Base-by-base conservation (phyloP, 2,888 invertebrate genomes). In the Dermolepida albohirtum region DNA sequence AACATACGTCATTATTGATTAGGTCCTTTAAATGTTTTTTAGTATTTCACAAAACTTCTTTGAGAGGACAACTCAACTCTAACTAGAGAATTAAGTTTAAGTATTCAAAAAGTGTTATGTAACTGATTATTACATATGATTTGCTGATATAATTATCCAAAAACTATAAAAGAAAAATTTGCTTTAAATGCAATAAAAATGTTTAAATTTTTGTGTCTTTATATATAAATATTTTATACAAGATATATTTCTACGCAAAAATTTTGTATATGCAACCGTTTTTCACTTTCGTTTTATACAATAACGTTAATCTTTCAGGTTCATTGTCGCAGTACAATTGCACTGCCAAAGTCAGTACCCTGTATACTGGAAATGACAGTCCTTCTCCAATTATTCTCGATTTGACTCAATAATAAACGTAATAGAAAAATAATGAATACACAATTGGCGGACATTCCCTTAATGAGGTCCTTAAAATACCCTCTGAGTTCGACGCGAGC, bases 381-480 rank as follows among this genome's bases (percentile, higher is more conserved):
- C 29, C 59, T 59, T 66, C 64, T 68, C 71, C 71, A 71, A 71
- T 71, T 71, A 71, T 68, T 55, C 50, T 55, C 65, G 50, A 63
- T 68, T 70, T 74, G 72, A 73, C 70, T 64, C 70, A 75, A 71
- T 72, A 74, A 74, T 74, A 77, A 77, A 73, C 74, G 75, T 77
- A 79, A 79, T 79, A 77, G 75, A 71, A 75, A 79, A 78, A 79
- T 79, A 79, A 79, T 76, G 79, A 79, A 78, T 74, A 76, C 77
- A 78, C 66, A 51, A 51, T 44, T 59, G 76, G 78, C 73, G 78
- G 78, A 75, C 74, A 71, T 75, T 74, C 67, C 67, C 74, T 73
- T 80, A 80, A 80, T 78, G 79, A 80, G 78, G 75, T 74, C 78
- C 78, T 79, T 76, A 77, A 74, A 76, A 76, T 77, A 72, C 76